A percentile compares a stretch with the other conserved stretches of the same genome.
phyloP scores from a whole-genome alignment of 2,888 invertebrate genomes.

The Cephalotes varians region DNA sequence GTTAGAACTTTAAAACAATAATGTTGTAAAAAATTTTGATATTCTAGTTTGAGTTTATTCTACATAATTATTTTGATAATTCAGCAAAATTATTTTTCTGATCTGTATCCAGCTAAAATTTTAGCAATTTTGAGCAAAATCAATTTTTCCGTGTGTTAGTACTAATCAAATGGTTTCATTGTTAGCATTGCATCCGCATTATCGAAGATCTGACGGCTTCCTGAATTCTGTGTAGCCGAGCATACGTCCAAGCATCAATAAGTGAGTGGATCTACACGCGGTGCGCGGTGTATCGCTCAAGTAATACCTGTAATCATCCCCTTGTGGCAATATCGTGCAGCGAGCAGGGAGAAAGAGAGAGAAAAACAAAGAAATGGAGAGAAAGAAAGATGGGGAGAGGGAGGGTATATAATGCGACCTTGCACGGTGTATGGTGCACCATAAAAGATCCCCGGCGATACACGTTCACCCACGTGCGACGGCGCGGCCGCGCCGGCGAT shows the following conservation, averaged over 20 bases:
- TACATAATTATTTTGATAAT: too few species aligned
- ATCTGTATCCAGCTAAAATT: too few species aligned
- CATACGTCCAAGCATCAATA: conserved; percentile 35
- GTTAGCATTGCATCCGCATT: neutral
- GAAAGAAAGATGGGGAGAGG: neutral
- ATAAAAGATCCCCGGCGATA: conserved; percentile 47
- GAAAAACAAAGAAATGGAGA: neutral
- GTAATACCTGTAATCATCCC: conserved; percentile 59
- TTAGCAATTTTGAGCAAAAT: too few species aligned
- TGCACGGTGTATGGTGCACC: conserved; percentile 51
- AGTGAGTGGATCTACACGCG: conserved; percentile 10
- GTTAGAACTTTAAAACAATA: too few species aligned
- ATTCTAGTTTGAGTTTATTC: too few species aligned
- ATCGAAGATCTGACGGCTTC: conserved; percentile 28
- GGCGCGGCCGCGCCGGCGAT: conserved; percentile 10
- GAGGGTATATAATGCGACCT: conserved; percentile 27
- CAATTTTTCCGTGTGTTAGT: too few species aligned
- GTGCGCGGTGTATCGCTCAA: conserved; percentile 31
- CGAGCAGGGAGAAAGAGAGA: neutral
- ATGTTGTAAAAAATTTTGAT: too few species aligned
- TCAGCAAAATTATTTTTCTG: too few species aligned
- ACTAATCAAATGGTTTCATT: neutral
- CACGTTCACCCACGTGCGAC: conserved; percentile 46
- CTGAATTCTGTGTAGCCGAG: conserved; percentile 38
- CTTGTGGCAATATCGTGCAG: conserved; percentile 32